A percentile compares a stretch with the other conserved stretches of the same genome.
phyloP scores from a whole-genome alignment of 2,888 invertebrate species.

The Notocelia uddmanniana region DNA sequence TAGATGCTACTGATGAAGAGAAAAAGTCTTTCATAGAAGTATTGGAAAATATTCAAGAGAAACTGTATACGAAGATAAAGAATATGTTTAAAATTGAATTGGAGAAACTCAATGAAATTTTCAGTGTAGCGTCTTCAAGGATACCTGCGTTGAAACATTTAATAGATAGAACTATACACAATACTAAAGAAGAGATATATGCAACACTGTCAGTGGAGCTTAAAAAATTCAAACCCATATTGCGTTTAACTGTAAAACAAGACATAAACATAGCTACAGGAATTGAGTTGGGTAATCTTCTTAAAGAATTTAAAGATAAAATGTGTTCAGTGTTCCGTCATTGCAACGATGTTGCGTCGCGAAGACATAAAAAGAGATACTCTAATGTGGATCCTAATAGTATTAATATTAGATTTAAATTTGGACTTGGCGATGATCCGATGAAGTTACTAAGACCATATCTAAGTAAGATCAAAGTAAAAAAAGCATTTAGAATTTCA shows the following conservation, averaged over 20 bases:
- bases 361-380: background rate
- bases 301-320: constrained; percentile 3
- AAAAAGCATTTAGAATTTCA: background rate
- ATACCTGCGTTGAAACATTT: background rate
- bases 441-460: background rate
- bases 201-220: background rate
- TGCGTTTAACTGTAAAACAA: constrained; percentile 4
- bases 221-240: background rate
- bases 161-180: constrained; percentile 7
- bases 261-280: background rate
- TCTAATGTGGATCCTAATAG: background rate
- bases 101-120: background rate
- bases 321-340: constrained; percentile 11
- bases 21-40: background rate
- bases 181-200: background rate
- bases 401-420: constrained; percentile 9
- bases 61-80: background rate
- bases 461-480: background rate
- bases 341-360: background rate
- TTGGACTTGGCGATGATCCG: background rate
- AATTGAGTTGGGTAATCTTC: constrained; percentile 18
- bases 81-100: background rate
- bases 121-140: background rate
- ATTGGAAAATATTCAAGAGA: background rate
- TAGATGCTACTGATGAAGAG: background rate